Conservation (phyloP, 1,140 invertebrate species). For the Holotrichia oblita region DNA sequence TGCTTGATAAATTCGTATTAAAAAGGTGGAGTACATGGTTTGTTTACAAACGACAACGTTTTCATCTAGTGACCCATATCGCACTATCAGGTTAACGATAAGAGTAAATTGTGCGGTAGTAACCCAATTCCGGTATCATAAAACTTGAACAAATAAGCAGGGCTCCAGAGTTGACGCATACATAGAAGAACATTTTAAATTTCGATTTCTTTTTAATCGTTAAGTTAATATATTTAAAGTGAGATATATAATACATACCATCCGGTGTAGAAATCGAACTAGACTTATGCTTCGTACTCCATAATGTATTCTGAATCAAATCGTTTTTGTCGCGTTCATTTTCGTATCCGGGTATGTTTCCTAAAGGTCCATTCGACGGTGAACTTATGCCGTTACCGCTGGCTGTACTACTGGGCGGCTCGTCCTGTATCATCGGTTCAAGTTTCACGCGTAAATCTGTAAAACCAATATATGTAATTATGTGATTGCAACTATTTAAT, state of each 20-base stretch:
- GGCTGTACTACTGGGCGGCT: slow-evolving; percentile 64
- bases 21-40: not conserved
- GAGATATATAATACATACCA: slow-evolving; percentile 60
- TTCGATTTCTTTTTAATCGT: not conserved
- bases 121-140: slow-evolving; percentile 3
- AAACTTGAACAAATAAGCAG: not conserved
- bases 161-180: not conserved
- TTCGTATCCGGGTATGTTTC: slow-evolving; percentile 56
- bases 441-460: slow-evolving; percentile 72
- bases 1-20: not conserved
- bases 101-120: not conserved
- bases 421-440: slow-evolving; percentile 65
- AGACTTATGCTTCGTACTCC: slow-evolving; percentile 53
- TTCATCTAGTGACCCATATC: not conserved
- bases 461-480: slow-evolving; percentile 44
- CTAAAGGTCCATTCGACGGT: slow-evolving; percentile 59
- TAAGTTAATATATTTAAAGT: not conserved
- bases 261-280: slow-evolving; percentile 69
- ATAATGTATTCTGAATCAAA: slow-evolving; percentile 64
- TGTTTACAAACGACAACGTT: not conserved
- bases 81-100: slow-evolving; percentile 11
- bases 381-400: slow-evolving; percentile 60
- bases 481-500: not conserved
- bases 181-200: not conserved
- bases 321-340: slow-evolving; percentile 61